Evolutionary conservation across 2,113 vertebrate species (phyloP).

Genomic region (Bungarus multicinctus): DNA sequence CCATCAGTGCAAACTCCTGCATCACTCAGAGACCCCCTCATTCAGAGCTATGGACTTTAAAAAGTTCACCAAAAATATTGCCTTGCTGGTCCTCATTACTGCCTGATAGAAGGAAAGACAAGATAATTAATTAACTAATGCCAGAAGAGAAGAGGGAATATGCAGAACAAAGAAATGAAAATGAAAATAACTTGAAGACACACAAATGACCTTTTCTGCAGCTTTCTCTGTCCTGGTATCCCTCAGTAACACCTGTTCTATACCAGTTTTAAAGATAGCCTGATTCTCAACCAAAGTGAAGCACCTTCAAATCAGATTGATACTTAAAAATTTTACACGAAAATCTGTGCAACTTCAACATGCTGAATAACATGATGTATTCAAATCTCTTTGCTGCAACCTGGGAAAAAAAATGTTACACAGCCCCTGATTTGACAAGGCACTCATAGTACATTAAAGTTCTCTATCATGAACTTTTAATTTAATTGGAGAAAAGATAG

Average conservation of each 20-base stretch:
- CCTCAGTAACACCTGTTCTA: neutral
- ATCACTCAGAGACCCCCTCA: neutral
- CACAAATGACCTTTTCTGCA: neutral
- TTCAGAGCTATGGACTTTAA: neutral
- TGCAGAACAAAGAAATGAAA: neutral
- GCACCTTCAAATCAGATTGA: neutral
- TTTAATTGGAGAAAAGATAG: neutral
- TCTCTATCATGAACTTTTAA: neutral
- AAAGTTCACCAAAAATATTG: neutral
- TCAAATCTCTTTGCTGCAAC: neutral
- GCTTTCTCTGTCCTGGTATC: neutral
- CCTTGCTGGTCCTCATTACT: neutral
- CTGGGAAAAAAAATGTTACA: neutral
- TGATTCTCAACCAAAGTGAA: neutral
- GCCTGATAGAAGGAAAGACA: neutral
- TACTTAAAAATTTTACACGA: neutral
- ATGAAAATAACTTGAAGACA: neutral
- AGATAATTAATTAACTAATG: neutral
- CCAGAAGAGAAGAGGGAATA: neutral
- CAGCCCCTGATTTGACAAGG: neutral
- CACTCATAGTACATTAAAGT: neutral
- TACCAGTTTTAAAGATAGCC: neutral
- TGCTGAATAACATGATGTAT: neutral
- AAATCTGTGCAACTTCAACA: neutral
- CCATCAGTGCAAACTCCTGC: neutral